Evolutionary conservation across 2,888 invertebrate species (phyloP), one percentile per base, ranked within the genome.

Genomic region (Acleris literana): DNA sequence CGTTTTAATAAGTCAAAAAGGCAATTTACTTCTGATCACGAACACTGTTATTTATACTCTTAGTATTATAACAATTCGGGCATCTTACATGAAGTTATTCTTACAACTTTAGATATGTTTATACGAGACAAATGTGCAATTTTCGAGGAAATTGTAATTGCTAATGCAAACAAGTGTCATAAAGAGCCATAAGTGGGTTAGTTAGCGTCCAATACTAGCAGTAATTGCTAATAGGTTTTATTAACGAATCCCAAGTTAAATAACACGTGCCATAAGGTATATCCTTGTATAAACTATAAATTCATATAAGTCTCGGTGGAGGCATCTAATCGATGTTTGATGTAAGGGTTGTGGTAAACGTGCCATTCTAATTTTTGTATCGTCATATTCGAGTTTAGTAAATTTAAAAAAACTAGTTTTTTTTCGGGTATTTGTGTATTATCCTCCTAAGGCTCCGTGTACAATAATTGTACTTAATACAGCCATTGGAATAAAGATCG

Each of bases 111-210:
- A 25, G 46, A 25, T 57, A 7, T 22, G 25, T 46, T 22, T 43
- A 25, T n/a, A 17, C 11, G 13, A 29, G 57, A 46, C 56, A 9
- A 57, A n/a, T 25, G 46, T 25, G 56, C 49, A 20, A 44, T 20
- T 9, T 43, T 57, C 1, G 46, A 20, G 46, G 46, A 17, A 43
- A 18, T 55, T 43, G 43, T 20, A 16, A 43, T 22, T 25, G 17
- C 57, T n/a, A 22, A 57, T 25, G 46, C 17, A 25, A 25, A 25
- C n/a, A 56, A 44, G 44, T 57, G 57, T 57, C 57, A 57, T 57
- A 57, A 44, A 55, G 43, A 57, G 57, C 57, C 57, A 57, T 57
- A 22, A 44, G 20, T 57, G 46, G 25, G 20, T 44, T 16, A 20
- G 56, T 44, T 44, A 7, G 17, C 29, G 54, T 17, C 53, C 53